Conservation (phyloP, 2,888 invertebrate species). For the Timema podura region DNA sequence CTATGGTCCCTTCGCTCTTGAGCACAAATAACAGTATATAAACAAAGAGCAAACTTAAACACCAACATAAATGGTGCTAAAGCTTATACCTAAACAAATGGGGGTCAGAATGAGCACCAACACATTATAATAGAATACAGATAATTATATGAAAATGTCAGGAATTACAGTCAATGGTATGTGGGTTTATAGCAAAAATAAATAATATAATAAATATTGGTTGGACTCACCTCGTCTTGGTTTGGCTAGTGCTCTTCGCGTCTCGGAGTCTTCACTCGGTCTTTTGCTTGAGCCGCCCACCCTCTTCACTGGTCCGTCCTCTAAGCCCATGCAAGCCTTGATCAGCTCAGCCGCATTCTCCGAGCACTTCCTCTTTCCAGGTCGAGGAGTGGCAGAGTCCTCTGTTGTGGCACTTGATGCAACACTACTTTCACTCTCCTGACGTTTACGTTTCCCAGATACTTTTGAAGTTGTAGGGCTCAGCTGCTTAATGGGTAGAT, state of each 20-base stretch:
- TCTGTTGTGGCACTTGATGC: slow-evolving; percentile 47
- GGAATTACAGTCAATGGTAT: no score
- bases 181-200: no score
- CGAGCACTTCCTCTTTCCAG: slow-evolving; percentile 56
- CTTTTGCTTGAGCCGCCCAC: neutral
- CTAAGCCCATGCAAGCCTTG: slow-evolving; percentile 53
- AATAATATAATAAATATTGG: no score
- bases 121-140: no score
- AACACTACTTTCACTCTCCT: slow-evolving; percentile 67
- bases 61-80: no score
- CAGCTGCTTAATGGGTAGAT: slow-evolving; percentile 34
- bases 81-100: no score
- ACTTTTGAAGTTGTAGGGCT: slow-evolving; percentile 17
- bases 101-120: no score
- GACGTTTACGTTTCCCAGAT: slow-evolving; percentile 62
- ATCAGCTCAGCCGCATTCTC: slow-evolving; percentile 58
- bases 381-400: slow-evolving; percentile 45
- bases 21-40: no score
- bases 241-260: slow-evolving; percentile 32
- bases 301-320: slow-evolving; percentile 38
- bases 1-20: no score
- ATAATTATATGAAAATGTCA: no score
- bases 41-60: no score
- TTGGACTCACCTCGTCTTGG: slow-evolving; percentile 39
- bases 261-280: neutral